Evolutionary conservation across 2,888 invertebrate species (phyloP), one percentile per base, ranked within the genome.

Genomic region (Drepana falcataria): DNA sequence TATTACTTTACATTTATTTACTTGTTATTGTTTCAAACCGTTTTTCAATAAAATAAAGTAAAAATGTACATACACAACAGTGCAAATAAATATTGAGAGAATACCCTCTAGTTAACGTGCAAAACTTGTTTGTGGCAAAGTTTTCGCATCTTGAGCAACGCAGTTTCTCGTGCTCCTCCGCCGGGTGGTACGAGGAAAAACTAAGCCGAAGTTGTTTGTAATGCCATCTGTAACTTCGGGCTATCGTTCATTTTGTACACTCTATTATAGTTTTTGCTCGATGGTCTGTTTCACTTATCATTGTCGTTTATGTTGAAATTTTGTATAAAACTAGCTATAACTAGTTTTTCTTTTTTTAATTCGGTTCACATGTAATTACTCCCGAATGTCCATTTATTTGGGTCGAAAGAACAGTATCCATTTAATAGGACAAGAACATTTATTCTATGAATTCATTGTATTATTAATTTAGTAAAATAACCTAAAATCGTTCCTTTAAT

Each of bases 201-300:
- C n/a, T 35, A 40, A 51, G 4, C 48, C 35, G 35, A 54, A 35
- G n/a, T 51, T 51, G 47, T 47, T 35, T 51, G 49, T 35, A 37
- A 37, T 35, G 35, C 55, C 48, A 33, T 53, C 51, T 48, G 49
- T 55, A 48, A 51, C 55, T 51, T 57, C 58, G 55, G 59, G 61
- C 58, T 60, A 61, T 66, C 59, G 63, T 66, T 65, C 64, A 59
- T 67, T 64, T 58, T 60, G 60, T 59, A 56, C 63, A 59, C 56
- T 54, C 53, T 56, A 62, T 59, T 60, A 63, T 62, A 66, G 64
- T 68, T 69, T 65, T 65, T 68, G 59, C 68, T 64, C 63, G 68
- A 69, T 63, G 61, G 64, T 63, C 62, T 64, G 37, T 49, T 54
- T 56, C 60, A 55, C 59, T 57, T 61, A 58, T 59, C 51, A 56